phyloP scores from a whole-genome alignment of 2,888 invertebrate species.

The Rotaria socialis region DNA sequence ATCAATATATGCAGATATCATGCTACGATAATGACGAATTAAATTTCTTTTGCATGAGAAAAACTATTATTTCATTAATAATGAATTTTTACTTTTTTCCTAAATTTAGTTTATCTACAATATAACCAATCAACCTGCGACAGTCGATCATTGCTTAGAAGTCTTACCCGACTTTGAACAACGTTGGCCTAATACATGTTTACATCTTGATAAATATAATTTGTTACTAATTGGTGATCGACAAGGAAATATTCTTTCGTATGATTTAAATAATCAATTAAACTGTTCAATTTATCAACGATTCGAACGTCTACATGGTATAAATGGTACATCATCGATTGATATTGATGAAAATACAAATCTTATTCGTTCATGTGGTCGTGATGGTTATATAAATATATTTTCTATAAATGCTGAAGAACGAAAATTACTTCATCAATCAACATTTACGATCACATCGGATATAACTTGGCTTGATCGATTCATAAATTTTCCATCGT shows the following conservation, averaged over 20 bases:
- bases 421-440: neutral
- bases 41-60: too few species aligned
- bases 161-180: neutral
- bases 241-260: constrained; percentile 23
- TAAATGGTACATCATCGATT: neutral
- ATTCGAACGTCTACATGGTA: neutral
- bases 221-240: neutral
- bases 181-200: constrained; percentile 1
- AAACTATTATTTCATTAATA: too few species aligned
- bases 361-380: constrained; percentile 9
- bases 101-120: neutral
- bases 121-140: neutral
- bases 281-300: neutral
- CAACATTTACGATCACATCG: neutral
- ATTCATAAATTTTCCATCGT: neutral
- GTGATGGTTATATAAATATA: neutral
- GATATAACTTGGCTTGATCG: constrained; percentile 8
- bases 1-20: too few species aligned
- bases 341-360: neutral
- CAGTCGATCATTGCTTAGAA: neutral
- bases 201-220: neutral
- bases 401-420: neutral
- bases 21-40: too few species aligned
- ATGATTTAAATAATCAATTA: neutral
- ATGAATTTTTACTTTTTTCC: neutral